These are phyloP conservation scores for Acleris sparsana DNA, from an alignment of 2,888 invertebrate genomes.

Conservation along the genomic window DNA sequence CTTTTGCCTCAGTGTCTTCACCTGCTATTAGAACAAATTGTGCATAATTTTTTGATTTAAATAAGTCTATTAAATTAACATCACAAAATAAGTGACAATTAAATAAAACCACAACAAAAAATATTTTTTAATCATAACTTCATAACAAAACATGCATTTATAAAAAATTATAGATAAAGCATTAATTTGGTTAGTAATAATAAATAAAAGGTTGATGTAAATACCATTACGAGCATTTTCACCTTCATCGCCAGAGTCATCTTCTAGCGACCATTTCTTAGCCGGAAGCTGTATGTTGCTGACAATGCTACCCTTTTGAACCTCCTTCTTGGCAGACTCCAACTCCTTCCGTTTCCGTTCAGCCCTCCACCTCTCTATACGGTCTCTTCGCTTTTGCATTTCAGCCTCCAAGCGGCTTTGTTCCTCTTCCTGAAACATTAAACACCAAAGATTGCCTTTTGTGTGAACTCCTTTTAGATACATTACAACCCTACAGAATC, in stretches of 20 bases:
- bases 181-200: neutral
- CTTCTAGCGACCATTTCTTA: constrained; percentile 98
- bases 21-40: constrained; percentile 57
- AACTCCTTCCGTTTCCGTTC: constrained; percentile 95
- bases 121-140: neutral
- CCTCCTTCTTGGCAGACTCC: constrained; percentile 91
- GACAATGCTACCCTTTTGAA: constrained; percentile 85
- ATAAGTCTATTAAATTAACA: neutral
- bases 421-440: constrained; percentile 89
- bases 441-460: neutral
- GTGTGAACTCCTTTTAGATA: no score
- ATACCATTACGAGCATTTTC: constrained; percentile 45
- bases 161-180: neutral
- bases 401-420: constrained; percentile 95
- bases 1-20: constrained; percentile 77
- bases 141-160: neutral
- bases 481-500: no score
- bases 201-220: constrained; percentile 25
- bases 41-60: constrained; percentile 3
- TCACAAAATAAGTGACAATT: neutral
- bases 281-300: constrained; percentile 84
- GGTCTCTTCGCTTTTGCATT: constrained; percentile 97
- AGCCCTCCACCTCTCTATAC: constrained; percentile 98
- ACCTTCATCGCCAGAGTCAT: constrained; percentile 97
- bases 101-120: neutral